These are phyloP conservation scores for Micrastur ruficollis DNA, from an alignment of 2,797 vertebrate genomes.

Conservation along the genomic window DNA sequence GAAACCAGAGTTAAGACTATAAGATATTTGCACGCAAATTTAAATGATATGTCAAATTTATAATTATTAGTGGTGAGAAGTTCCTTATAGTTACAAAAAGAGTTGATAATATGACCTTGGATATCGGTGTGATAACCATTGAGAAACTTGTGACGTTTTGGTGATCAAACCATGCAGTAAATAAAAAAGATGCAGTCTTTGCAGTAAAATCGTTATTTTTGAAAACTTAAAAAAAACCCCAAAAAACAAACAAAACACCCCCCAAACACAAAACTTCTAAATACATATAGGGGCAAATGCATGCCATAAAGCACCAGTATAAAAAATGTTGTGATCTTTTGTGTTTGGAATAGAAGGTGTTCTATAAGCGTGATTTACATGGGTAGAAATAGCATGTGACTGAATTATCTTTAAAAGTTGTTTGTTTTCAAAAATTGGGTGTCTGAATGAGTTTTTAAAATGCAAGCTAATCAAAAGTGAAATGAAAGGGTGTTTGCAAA, in stretches of 20 bases:
- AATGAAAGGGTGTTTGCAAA: not conserved
- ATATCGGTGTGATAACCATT: not conserved
- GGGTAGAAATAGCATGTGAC: not conserved
- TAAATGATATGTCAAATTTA: not conserved
- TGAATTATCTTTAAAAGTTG: not conserved
- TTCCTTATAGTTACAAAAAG: not conserved
- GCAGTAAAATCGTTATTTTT: not conserved
- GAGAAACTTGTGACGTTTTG: not conserved
- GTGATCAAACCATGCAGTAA: not conserved
- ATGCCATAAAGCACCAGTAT: not conserved
- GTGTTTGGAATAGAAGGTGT: not conserved
- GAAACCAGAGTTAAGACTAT: not conserved
- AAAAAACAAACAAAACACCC: not conserved
- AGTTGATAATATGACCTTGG: not conserved
- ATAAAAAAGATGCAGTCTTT: not conserved
- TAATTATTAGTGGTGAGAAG: not conserved
- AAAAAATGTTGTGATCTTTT: not conserved
- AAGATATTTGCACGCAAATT: not conserved
- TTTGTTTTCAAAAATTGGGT: not conserved
- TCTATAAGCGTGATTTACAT: not conserved
- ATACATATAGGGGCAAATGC: not conserved
- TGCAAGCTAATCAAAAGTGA: not conserved
- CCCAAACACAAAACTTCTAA: not conserved
- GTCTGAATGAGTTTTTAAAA: not conserved
- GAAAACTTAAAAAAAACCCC: not conserved